Conservation (phyloP, 1,140 invertebrate genomes). For the Lasaia peninsularis region DNA sequence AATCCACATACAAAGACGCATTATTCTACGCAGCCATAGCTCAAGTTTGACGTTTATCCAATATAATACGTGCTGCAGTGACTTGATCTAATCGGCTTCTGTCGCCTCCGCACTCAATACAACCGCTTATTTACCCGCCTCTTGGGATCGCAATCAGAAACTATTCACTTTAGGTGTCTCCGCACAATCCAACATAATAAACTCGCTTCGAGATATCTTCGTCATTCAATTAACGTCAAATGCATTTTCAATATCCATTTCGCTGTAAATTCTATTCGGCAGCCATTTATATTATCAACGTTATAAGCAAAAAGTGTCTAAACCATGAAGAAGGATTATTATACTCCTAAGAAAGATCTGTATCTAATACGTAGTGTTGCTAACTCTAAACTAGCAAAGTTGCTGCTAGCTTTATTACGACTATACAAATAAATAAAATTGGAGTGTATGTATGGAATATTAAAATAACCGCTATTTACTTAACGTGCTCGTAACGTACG, state of each 20-base stretch:
- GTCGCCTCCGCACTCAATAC: constrained; percentile 27
- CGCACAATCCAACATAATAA: neutral
- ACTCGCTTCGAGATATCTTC: neutral
- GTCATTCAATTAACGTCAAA: constrained; percentile 6
- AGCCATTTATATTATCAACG: too few species aligned
- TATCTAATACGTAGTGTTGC: too few species aligned
- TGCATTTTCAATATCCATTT: constrained; percentile 6
- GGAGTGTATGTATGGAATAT: too few species aligned
- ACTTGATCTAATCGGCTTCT: constrained; percentile 52
- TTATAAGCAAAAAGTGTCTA: too few species aligned
- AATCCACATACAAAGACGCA: constrained; percentile 12
- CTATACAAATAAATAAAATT: too few species aligned
- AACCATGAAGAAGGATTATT: too few species aligned
- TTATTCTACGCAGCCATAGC: constrained; percentile 41
- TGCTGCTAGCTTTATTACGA: too few species aligned
- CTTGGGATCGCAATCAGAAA: constrained; percentile 27
- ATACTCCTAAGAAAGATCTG: too few species aligned
- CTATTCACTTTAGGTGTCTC: constrained; percentile 16
- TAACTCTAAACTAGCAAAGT: too few species aligned
- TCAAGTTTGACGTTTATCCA: constrained; percentile 67
- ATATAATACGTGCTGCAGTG: constrained; percentile 55
- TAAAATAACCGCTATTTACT: too few species aligned
- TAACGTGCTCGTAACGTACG: too few species aligned
- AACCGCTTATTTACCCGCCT: constrained; percentile 23
- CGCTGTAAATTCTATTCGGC: neutral